These are phyloP conservation scores for Triplophysa rosa DNA, from an alignment of 2,113 vertebrate species.

Conservation along the genomic window DNA sequence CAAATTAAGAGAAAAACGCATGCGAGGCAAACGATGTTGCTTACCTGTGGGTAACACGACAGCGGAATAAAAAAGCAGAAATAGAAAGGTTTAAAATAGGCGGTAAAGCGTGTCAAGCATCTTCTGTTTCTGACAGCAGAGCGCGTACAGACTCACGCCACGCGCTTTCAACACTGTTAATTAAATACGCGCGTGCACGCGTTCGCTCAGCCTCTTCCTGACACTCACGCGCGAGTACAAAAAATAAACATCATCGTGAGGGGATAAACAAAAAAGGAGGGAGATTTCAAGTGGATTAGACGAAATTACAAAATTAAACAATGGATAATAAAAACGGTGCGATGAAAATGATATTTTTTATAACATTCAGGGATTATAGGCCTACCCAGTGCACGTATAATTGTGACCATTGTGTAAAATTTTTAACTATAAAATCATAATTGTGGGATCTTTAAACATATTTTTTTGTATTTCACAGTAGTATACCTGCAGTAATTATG, in stretches of 20 bases:
- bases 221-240: constrained; percentile 36
- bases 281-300: no score
- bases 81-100: background rate
- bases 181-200: constrained; percentile 36
- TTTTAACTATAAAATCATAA: no score
- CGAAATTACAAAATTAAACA: no score
- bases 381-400: no score
- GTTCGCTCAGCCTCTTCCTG: constrained; percentile 47
- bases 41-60: background rate
- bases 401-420: no score
- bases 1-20: background rate
- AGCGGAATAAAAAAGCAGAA: background rate
- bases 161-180: constrained; percentile 23
- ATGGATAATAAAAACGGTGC: no score
- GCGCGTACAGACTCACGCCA: constrained; percentile 9
- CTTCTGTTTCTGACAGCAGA: constrained; percentile 46
- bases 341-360: no score
- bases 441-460: no score
- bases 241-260: background rate
- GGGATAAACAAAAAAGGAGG: no score
- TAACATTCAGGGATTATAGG: no score
- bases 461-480: no score
- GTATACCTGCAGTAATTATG: no score
- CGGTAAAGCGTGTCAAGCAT: constrained; percentile 10
- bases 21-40: background rate